phyloP scores from a whole-genome alignment of 2,113 vertebrate genomes.

The Sula dactylatra region DNA sequence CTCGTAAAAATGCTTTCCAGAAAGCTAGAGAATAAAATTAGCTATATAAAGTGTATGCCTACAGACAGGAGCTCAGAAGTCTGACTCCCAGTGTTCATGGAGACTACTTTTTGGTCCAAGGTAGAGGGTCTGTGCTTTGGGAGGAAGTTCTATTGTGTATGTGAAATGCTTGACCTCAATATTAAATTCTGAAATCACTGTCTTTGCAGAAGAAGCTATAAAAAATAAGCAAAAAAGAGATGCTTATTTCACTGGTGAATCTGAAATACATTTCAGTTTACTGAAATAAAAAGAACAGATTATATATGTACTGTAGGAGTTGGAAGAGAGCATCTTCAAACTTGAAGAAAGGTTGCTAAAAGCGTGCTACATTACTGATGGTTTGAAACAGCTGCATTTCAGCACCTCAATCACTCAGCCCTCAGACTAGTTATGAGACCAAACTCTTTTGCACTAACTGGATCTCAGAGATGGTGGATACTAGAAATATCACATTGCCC shows the following conservation, averaged over 20 bases:
- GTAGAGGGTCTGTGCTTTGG: not conserved
- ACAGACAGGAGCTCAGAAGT: not conserved
- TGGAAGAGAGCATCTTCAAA: not conserved
- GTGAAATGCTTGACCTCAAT: not conserved
- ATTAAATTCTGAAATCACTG: not conserved
- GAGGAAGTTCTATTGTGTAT: not conserved
- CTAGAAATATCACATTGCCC: not conserved
- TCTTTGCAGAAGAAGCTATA: not conserved
- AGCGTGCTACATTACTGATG: rapidly evolving
- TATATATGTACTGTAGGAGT: not conserved
- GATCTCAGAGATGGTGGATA: not conserved
- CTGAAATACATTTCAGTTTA: not conserved
- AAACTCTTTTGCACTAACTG: not conserved
- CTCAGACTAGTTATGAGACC: not conserved
- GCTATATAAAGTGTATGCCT: not conserved
- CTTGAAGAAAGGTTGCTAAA: not conserved
- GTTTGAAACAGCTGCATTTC: not conserved
- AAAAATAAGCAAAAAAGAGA: not conserved
- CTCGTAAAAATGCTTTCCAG: not conserved
- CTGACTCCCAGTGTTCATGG: not conserved
- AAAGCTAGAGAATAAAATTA: not conserved
- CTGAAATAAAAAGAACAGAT: not conserved
- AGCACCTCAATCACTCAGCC: not conserved
- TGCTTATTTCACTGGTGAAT: not conserved
- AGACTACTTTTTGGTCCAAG: not conserved